Base-by-base conservation (phyloP, 2,888 invertebrate species). In the Disparrhopalites patrizii region DNA sequence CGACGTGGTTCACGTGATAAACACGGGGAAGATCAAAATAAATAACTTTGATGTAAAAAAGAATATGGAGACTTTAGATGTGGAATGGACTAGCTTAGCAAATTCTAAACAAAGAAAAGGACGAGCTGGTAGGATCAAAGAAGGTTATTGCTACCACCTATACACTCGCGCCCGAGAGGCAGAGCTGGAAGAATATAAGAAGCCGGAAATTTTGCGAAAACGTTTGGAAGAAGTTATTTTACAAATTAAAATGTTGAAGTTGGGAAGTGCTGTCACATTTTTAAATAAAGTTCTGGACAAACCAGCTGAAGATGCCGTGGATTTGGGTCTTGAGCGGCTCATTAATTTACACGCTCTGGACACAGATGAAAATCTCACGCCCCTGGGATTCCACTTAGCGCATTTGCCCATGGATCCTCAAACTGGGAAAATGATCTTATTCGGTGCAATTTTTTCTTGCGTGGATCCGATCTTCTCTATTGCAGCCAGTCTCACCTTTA, bases 31-130 rank as follows among this genome's bases (percentile, higher is more conserved):
- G 78, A 89, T 88, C 27, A 96, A 96, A 79, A 82, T 88, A 63
- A 86, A 81, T 54, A 88, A 87, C 71, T 88, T 89, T 74, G 87
- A 92, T 78, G 81, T 87, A 0, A 83, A 86, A 62, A 83, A 83
- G 4, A 90, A 93, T 78, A 80, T 91, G 4, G 81, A 87, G 71
- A 90, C 90, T 0, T 81, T 96, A 62, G 82, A 86, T 62, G 82
- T 87, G 1, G 85, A 89, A 76, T 92, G 91, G 90, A 87, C 91
- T 0, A 86, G 90, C 1, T 79, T 86, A 73, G 93, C 95, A 0
- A 96, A 95, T 81, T 86, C 96, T 76, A 86, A 85, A 25, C 96
- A 95, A 0, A 83, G 95, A 66, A 93, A 93, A 15, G 96, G 96
- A 15, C 23, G 61, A n/a, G 61, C 61, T 13, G 61, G 61, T 10